Evolutionary conservation across 2,113 vertebrate species (phyloP).

Genomic region (Hystrix brachyura): DNA sequence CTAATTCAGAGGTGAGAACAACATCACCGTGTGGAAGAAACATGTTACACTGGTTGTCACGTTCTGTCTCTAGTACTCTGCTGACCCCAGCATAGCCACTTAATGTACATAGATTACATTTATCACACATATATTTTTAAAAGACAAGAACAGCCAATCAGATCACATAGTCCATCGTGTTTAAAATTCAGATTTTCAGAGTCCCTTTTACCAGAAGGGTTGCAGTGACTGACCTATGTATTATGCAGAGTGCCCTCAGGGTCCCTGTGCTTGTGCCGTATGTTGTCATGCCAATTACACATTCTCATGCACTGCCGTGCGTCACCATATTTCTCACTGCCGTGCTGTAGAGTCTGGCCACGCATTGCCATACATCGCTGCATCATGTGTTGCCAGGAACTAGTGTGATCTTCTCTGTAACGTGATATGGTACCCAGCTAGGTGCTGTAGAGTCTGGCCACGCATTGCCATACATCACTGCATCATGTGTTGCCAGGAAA

Average conservation of each 20-base stretch:
- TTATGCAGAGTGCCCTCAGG: not conserved
- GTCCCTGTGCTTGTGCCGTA: not conserved
- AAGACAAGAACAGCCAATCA: not conserved
- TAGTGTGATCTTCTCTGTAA: not conserved
- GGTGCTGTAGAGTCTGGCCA: not conserved
- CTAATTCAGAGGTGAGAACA: not conserved
- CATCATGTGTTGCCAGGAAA: not conserved
- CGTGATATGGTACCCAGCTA: accelerated
- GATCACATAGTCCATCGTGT: accelerated
- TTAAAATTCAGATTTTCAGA: not conserved
- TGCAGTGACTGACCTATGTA: not conserved
- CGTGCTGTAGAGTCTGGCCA: not conserved
- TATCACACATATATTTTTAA: not conserved
- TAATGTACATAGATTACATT: too few species aligned
- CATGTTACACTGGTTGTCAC: accelerated
- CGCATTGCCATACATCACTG: not conserved
- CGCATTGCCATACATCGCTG: not conserved
- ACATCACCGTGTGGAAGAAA: not conserved
- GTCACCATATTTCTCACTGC: not conserved
- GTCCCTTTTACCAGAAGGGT: too few species aligned
- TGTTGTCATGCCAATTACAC: not conserved
- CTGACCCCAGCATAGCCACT: not conserved
- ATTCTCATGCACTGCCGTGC: not conserved
- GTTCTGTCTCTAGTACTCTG: accelerated
- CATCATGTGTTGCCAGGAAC: not conserved